A percentile compares a stretch with the other conserved stretches of the same genome.
Conservation (phyloP, 1,140 invertebrate genomes). For the Galendromus occidentalis region DNA sequence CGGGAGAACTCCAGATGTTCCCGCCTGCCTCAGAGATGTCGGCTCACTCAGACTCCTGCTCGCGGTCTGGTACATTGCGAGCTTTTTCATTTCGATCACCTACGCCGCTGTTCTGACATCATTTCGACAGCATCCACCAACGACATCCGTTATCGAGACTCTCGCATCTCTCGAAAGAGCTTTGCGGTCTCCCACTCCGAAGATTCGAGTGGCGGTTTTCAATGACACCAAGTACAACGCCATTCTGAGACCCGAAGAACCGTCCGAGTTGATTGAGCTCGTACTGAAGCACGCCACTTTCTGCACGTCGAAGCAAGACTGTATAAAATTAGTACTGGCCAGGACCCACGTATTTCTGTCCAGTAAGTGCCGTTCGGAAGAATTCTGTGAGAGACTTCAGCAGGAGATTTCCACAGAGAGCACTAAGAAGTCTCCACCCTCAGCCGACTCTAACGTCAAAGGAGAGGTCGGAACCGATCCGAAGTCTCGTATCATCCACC, state of each 20-base stretch:
- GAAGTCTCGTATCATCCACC: neutral
- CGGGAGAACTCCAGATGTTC: neutral
- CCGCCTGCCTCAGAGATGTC: neutral
- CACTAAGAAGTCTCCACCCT: no score
- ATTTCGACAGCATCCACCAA: neutral
- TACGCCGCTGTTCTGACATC: neutral
- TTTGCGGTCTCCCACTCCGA: neutral
- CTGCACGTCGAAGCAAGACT: neutral
- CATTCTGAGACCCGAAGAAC: neutral
- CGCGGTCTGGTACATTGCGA: neutral
- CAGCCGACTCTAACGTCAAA: neutral
- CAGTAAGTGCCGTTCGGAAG: neutral
- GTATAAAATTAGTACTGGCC: neutral
- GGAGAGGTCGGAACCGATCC: neutral
- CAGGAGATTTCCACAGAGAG: no score
- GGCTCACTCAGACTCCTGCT: neutral
- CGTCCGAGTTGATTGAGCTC: neutral
- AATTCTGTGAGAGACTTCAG: no score
- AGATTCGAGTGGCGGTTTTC: neutral
- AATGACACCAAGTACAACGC: constrained; percentile 1
- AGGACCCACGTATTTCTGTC: neutral
- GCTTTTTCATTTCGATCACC: neutral
- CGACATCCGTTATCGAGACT: neutral
- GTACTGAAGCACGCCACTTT: neutral
- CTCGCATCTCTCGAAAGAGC: neutral